A percentile compares a stretch with the other conserved stretches of the same genome.
These are phyloP conservation scores for Corapipo altera DNA, from an alignment of 2,113 vertebrate genomes.

Conservation along the genomic window DNA sequence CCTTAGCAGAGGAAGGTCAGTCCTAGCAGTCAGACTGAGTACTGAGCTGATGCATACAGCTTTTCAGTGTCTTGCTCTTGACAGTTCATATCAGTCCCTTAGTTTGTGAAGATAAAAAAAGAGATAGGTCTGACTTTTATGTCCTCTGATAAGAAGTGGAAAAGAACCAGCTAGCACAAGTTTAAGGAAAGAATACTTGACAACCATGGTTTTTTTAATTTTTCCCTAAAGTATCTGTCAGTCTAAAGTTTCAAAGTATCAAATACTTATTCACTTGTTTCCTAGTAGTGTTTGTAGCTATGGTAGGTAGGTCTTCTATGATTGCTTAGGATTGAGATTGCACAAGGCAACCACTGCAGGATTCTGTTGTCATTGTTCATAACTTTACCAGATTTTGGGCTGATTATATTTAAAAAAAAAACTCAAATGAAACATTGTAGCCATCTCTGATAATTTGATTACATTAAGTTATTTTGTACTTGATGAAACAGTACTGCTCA, in stretches of 20 bases:
- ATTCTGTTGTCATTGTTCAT: not conserved
- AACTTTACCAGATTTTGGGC: not conserved
- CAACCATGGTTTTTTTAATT: not conserved
- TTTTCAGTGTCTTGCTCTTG: not conserved
- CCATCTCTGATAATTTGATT: not conserved
- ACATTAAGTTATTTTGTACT: not conserved
- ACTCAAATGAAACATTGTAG: not conserved
- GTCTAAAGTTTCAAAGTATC: not conserved
- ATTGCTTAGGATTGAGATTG: not conserved
- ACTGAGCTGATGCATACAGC: not conserved
- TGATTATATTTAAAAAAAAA: not conserved
- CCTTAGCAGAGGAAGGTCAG: not conserved
- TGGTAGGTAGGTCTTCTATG: not conserved
- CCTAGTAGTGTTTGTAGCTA: not conserved
- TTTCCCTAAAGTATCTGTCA: not conserved
- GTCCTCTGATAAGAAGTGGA: not conserved
- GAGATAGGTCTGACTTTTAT: not conserved
- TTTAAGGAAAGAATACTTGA: not conserved
- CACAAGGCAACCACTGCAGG: not conserved
- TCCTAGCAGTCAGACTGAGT: not conserved
- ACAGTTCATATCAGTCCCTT: not conserved
- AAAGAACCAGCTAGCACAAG: not conserved
- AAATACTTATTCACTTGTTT: not conserved
- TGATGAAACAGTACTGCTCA: not conserved
- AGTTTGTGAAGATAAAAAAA: not conserved